Evolutionary conservation across 2,888 invertebrate genomes (phyloP).

Genomic region (Tholera decimalis): DNA sequence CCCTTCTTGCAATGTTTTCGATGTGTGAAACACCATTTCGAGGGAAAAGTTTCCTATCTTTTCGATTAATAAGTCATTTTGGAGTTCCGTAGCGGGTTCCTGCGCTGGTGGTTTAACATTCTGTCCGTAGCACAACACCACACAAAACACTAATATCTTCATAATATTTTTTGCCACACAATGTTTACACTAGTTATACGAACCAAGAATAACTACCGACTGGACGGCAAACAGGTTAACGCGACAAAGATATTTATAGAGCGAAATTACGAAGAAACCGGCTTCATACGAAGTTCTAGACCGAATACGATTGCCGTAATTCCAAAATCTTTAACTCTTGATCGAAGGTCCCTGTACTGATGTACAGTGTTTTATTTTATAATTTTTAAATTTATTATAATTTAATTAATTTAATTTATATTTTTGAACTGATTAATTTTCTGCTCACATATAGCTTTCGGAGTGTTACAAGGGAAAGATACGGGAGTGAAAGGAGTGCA

Average conservation of each 20-base stretch:
- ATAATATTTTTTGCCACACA: constrained; percentile 33
- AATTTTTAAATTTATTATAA: too few species aligned
- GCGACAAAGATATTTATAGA: constrained; percentile 32
- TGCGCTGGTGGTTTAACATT: constrained; percentile 6
- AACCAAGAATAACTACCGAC: constrained; percentile 45
- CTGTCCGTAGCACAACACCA: constrained; percentile 60
- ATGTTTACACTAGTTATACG: constrained; percentile 2
- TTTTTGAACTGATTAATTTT: too few species aligned
- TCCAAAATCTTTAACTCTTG: too few species aligned
- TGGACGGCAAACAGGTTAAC: constrained; percentile 38
- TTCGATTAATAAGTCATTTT: constrained; percentile 78
- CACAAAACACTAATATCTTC: constrained; percentile 34
- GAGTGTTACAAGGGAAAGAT: too few species aligned
- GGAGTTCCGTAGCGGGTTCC: constrained; percentile 57
- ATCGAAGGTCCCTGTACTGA: too few species aligned
- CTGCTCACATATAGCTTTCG: too few species aligned
- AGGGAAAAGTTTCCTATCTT: constrained; percentile 86
- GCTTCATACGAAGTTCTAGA: too few species aligned
- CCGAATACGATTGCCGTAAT: too few species aligned
- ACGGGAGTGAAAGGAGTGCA: too few species aligned
- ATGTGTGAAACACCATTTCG: constrained; percentile 80
- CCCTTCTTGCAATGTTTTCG: constrained; percentile 67
- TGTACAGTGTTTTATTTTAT: too few species aligned
- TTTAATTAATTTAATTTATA: too few species aligned
- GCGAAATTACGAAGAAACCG: constrained; percentile 14